Conservation (phyloP, 2,113 vertebrate species). For the Ptilorrhoa leucosticta region DNA sequence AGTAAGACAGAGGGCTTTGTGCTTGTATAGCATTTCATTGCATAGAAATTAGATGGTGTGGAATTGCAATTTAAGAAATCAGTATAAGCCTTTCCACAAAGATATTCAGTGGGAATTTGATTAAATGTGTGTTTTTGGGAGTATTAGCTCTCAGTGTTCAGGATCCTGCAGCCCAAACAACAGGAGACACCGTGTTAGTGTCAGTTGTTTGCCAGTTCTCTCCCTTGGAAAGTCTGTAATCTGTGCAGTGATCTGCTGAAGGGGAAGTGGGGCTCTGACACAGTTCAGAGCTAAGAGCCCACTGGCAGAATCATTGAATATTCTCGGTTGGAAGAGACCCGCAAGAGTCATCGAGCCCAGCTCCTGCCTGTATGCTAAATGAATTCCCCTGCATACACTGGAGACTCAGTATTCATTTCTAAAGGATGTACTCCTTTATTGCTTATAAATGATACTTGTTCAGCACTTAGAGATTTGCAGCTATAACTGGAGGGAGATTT, state of each 20-base stretch:
- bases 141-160: neutral
- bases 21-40: neutral
- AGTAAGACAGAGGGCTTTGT: neutral
- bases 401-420: neutral
- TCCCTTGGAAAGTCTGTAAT: neutral
- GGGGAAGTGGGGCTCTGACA: neutral
- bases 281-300: neutral
- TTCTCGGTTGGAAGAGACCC: neutral
- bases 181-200: fast-evolving
- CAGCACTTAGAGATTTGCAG: neutral
- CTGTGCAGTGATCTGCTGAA: neutral
- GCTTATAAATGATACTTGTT: neutral
- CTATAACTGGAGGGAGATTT: neutral
- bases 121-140: neutral
- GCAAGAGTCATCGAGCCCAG: neutral
- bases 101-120: neutral
- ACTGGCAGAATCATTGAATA: neutral
- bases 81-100: neutral
- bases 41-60: neutral
- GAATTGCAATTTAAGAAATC: neutral
- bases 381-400: neutral
- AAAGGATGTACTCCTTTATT: neutral
- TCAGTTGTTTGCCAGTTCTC: neutral
- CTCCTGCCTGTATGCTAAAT: neutral
- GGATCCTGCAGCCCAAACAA: neutral